These are phyloP conservation scores for Conistra vaccinii DNA, from an alignment of 2,888 invertebrate genomes.

Conservation along the genomic window DNA sequence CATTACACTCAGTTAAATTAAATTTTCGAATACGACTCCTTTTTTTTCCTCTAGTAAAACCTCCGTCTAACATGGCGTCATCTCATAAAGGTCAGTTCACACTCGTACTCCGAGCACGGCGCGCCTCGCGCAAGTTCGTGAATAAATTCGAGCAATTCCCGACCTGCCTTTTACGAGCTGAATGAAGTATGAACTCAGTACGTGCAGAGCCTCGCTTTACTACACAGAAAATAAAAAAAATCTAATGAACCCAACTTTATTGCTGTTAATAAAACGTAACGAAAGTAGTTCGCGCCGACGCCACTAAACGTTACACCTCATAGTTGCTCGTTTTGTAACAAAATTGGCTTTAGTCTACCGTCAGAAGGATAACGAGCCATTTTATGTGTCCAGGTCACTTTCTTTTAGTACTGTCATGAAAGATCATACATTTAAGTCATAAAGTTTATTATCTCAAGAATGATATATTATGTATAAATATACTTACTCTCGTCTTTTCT, in stretches of 20 bases:
- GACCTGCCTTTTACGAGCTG: constrained; percentile 80
- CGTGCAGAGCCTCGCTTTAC: constrained; percentile 80
- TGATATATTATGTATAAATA: constrained; percentile 27
- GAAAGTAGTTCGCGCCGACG: constrained; percentile 72
- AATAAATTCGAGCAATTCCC: constrained; percentile 82
- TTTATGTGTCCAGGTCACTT: constrained; percentile 64
- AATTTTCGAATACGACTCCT: constrained; percentile 48
- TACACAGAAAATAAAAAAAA: constrained; percentile 83
- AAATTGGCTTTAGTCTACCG: constrained; percentile 57
- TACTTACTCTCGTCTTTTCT: constrained; percentile 21
- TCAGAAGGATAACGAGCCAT: constrained; percentile 54
- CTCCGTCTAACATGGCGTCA: constrained; percentile 49
- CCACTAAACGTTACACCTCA: constrained; percentile 73
- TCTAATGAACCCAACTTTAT: constrained; percentile 83
- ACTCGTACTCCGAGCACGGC: constrained; percentile 63
- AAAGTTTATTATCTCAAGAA: constrained; percentile 53
- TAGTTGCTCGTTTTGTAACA: constrained; percentile 70
- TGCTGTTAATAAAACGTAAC: constrained; percentile 81
- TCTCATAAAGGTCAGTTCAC: constrained; percentile 66
- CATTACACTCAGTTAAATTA: constrained; percentile 42
- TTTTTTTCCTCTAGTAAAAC: constrained; percentile 37
- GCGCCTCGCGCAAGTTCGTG: constrained; percentile 69
- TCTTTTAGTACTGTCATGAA: constrained; percentile 62
- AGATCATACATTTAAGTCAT: constrained; percentile 58
- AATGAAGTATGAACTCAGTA: constrained; percentile 82